Percentiles rank a stretch among this genome's conserved stretches.
Conservation (phyloP, 2,113 vertebrate species). For the Calcarius ornatus region DNA sequence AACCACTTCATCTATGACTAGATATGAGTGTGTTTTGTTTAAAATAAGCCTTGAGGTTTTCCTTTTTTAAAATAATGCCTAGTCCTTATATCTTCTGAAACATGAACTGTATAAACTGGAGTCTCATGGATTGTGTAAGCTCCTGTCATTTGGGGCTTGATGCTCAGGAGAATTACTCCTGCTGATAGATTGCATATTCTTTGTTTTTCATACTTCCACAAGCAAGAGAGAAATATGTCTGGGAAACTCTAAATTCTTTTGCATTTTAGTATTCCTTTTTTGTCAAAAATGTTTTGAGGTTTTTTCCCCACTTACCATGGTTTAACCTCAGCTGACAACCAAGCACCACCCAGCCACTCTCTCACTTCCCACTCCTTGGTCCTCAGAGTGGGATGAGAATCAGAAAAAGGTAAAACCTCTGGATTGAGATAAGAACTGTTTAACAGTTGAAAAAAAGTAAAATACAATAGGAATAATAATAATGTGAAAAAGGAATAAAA, state of each 20-base stretch:
- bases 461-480: not conserved
- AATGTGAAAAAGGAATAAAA: not conserved
- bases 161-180: not conserved
- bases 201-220: not conserved
- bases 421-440: not conserved
- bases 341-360: not conserved
- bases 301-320: not conserved
- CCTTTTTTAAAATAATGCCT: not conserved
- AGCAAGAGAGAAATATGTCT: not conserved
- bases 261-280: not conserved
- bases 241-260: not conserved
- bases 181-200: not conserved
- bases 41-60: not conserved
- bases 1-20: not conserved
- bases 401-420: not conserved
- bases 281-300: not conserved
- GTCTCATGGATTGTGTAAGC: not conserved
- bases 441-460: not conserved
- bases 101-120: not conserved
- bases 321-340: not conserved
- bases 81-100: not conserved
- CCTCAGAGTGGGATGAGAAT: not conserved
- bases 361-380: not conserved
- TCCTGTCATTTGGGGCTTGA: not conserved
- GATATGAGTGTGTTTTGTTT: not conserved